Evolutionary conservation across 2,113 vertebrate genomes (phyloP).

Genomic region (Pao palembangensis): DNA sequence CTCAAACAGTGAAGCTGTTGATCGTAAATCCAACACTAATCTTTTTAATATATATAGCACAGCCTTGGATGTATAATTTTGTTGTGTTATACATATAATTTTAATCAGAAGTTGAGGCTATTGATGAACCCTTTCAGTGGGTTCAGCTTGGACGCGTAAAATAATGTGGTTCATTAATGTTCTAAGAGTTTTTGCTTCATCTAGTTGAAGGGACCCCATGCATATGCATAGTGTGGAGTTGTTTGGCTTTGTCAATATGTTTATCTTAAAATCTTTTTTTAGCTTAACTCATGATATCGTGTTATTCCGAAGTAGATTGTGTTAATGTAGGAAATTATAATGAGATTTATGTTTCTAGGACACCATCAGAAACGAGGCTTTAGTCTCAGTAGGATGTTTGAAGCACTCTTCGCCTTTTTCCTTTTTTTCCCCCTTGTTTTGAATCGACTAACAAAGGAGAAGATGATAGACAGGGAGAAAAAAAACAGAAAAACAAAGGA

Average conservation of each 20-base stretch:
- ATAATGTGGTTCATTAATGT: conserved; percentile 43
- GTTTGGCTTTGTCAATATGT: conserved; percentile 71
- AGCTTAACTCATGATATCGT: conserved; percentile 71
- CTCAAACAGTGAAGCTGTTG: too few relatives aligned
- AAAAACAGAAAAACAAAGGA: conserved; percentile 56
- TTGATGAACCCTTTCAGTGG: not conserved
- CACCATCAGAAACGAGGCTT: conserved; percentile 73
- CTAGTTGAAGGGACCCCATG: conserved; percentile 54
- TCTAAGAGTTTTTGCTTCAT: conserved; percentile 32
- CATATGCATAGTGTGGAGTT: conserved; percentile 72
- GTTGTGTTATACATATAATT: too few relatives aligned
- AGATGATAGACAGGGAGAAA: conserved; percentile 65
- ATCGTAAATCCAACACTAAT: too few relatives aligned
- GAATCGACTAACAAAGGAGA: conserved; percentile 66
- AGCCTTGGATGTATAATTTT: too few relatives aligned
- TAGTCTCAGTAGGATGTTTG: conserved; percentile 73
- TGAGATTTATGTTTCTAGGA: conserved; percentile 81
- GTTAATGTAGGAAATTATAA: conserved; percentile 78
- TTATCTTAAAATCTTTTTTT: conserved; percentile 76
- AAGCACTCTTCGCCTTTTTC: conserved; percentile 59
- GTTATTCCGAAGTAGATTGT: conserved; percentile 72
- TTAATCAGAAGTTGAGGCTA: too few relatives aligned
- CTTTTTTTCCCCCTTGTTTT: conserved; percentile 23
- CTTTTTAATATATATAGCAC: too few relatives aligned
- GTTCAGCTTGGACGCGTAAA: conserved; percentile 38